These are phyloP conservation scores for Luperina nickerlii DNA, from an alignment of 2,888 invertebrate genomes.

Conservation along the genomic window DNA sequence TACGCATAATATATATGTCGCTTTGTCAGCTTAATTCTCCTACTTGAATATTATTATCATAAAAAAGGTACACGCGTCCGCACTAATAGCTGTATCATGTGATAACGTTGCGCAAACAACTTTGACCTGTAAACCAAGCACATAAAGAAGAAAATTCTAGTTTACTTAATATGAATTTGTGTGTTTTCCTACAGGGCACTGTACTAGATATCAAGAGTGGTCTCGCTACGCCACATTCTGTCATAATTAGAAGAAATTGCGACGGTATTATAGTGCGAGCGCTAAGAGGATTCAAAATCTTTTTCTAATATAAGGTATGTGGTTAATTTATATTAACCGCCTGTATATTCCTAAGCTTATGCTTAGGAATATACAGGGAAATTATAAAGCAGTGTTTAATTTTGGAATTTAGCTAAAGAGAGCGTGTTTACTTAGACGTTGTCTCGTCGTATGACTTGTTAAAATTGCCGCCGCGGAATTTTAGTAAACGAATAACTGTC, in stretches of 20 bases:
- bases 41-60: conserved; percentile 69
- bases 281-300: conserved; percentile 68
- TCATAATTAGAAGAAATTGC: conserved; percentile 69
- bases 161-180: conserved; percentile 44
- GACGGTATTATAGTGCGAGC: conserved; percentile 54
- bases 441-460: not conserved
- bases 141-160: conserved; percentile 51
- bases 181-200: conserved; percentile 53
- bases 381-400: conserved; percentile 45
- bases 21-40: conserved; percentile 61
- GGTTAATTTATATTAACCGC: conserved; percentile 35
- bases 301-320: conserved; percentile 50
- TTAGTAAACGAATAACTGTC: conserved; percentile 15
- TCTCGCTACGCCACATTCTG: conserved; percentile 59
- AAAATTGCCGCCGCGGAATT: not conserved
- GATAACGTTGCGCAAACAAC: conserved; percentile 44
- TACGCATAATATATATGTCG: conserved; percentile 56
- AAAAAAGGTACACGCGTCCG: conserved; percentile 65
- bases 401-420: conserved; percentile 39
- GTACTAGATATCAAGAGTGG: conserved; percentile 63
- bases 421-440: conserved; percentile 16
- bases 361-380: conserved; percentile 32
- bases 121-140: conserved; percentile 46
- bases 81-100: conserved; percentile 57
- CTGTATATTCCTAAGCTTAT: conserved; percentile 2